Base-by-base conservation (phyloP, 2,113 vertebrate species). In the Recurvirostra avosetta region DNA sequence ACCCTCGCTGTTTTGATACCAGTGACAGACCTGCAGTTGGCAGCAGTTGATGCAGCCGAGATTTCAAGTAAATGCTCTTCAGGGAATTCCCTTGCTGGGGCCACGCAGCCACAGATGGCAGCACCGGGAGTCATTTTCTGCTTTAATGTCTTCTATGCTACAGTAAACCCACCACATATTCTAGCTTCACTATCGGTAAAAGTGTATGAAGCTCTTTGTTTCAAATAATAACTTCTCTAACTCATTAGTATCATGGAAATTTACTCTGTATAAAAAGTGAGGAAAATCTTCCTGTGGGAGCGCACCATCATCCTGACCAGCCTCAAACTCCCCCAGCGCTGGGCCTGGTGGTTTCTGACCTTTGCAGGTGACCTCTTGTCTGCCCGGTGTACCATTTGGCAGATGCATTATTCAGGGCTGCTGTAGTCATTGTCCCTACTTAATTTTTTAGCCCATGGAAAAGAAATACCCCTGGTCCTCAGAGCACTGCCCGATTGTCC, bases 211-310 rank as follows among this genome's bases (percentile, higher is more conserved):
- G 43, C 12, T 27, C 38, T 79, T 70, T 62, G 47, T 32, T 86
- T 68, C 26, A 43, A 49, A 27, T 27, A 49, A 15, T 21, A 17
- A 66, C 22, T 74, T 74, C 36, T 36, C 19, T 47, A 34, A 55
- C 27, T 40, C 21, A 22, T 61, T 65, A n/a, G 16, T 32, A 8
- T 30, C 2, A 1, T 47, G 62, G 58, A 56, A 63, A 47, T 59
- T 66, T 15, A 11, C 1, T 1, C 40, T 38, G 15, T 7, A 8
- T 55, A 41, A 58, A 40, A 70, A 53, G 30, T 7, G 16, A 74
- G 20, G 26, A 38, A 20, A 55, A 17, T 10, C 3, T 43, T 66
- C 15, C 66, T 0, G 0, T 0, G 1, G 77, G n/a, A 88, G 12
- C 30, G 38, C n/a, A 40, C 1, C 10, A 15, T 50, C 25, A 50